phyloP scores from a whole-genome alignment of 2,888 invertebrate genomes.

The Adelognathus sp. region DNA sequence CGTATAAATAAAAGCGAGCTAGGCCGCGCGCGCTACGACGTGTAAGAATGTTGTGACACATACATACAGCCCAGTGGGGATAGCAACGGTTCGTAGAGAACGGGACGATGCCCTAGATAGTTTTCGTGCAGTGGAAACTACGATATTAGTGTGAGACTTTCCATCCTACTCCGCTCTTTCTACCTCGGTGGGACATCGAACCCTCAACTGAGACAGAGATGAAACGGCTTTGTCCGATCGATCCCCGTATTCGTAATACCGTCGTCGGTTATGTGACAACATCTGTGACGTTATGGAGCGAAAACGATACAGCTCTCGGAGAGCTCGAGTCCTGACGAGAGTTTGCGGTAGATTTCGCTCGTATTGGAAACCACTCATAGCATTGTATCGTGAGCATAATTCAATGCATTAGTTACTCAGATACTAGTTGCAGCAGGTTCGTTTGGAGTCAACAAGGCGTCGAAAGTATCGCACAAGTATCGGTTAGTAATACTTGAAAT shows the following conservation, averaged over 20 bases:
- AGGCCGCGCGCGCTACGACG: not conserved
- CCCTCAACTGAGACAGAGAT: not conserved
- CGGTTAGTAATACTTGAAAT: too few relatives aligned
- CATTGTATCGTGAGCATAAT: too few relatives aligned
- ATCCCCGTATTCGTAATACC: not conserved
- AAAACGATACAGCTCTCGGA: not conserved
- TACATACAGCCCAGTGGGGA: slow-evolving; percentile 25
- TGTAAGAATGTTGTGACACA: slow-evolving; percentile 42
- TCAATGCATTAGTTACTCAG: too few relatives aligned
- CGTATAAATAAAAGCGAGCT: slow-evolving; percentile 53
- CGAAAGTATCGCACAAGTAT: too few relatives aligned
- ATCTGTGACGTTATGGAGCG: not conserved
- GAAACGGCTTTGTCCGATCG: not conserved
- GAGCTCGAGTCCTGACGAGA: not conserved
- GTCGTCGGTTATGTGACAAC: not conserved
- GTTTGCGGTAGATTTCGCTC: not conserved
- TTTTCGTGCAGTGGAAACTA: slow-evolving; percentile 5
- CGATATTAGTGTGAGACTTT: slow-evolving; percentile 13
- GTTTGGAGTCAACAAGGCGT: too few relatives aligned
- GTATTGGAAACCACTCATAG: too few relatives aligned
- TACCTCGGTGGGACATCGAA: not conserved
- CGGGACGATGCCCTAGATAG: slow-evolving; percentile 17
- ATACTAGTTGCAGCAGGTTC: too few relatives aligned
- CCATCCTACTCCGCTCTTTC: not conserved
- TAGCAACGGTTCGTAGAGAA: not conserved